Percentiles rank a stretch among this genome's conserved stretches.
Conservation (phyloP, 2,113 vertebrate genomes). For the Forbesichthys agassizii region DNA sequence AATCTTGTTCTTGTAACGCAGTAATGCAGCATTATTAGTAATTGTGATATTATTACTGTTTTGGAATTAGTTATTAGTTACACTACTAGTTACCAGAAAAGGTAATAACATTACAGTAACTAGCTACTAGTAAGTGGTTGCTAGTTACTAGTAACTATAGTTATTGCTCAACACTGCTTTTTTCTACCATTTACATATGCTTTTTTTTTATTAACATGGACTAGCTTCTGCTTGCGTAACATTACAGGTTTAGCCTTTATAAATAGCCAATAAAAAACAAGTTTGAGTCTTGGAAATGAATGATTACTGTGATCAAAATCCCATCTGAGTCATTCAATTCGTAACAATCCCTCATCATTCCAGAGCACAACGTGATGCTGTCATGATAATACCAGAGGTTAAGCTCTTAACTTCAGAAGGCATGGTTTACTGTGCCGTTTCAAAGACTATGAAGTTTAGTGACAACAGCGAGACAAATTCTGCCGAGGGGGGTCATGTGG, state of each 20-base stretch:
- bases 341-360: slow-evolving; percentile 75
- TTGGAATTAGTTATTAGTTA: no score
- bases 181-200: slow-evolving; percentile 36
- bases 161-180: neutral
- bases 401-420: slow-evolving; percentile 71
- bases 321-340: slow-evolving; percentile 49
- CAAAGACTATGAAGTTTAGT: slow-evolving; percentile 75
- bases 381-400: slow-evolving; percentile 70
- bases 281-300: slow-evolving; percentile 53
- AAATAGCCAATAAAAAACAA: slow-evolving; percentile 47
- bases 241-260: slow-evolving; percentile 40
- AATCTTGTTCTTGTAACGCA: no score
- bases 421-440: slow-evolving; percentile 57
- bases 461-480: slow-evolving; percentile 68
- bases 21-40: no score
- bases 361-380: slow-evolving; percentile 59
- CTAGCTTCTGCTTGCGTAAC: slow-evolving; percentile 19
- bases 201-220: slow-evolving; percentile 18
- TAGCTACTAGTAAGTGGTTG: no score
- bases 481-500: slow-evolving; percentile 63
- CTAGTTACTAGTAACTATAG: no score
- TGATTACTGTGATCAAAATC: slow-evolving; percentile 70
- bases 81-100: no score
- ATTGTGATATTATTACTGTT: no score
- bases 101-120: no score